Evolutionary conservation across 2,113 vertebrate species (phyloP), one percentile per base, ranked within the genome.

Genomic region (Neogale vison): DNA sequence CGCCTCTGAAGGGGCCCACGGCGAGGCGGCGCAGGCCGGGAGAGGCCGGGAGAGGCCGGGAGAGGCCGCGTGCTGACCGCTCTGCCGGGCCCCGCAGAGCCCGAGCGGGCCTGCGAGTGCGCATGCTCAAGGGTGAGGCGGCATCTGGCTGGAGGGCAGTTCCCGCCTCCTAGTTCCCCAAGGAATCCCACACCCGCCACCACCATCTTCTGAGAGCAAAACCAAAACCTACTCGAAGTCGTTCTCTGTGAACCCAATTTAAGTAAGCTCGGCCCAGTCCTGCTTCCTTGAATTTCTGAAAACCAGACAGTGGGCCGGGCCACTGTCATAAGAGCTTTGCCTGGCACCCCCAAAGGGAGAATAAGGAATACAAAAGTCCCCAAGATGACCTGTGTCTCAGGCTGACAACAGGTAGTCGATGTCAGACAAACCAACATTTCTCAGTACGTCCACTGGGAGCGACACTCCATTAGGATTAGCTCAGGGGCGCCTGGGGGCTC

Each of bases 381-480:
- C 4, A 4, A 80, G 88, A 47, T 26, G 31, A 52, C 39, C 36
- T 13, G 7, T n/a, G 45, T 69, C 82, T 47, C 82, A 57, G 83
- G 77, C 26, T 93, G 21, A 71, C 17, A 63, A 39, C 26, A 83
- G 94, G 87, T n/a, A 18, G 84, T 63, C 47, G 34, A 15, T 18
- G 65, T n/a, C 87, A 83, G 42, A 61, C 13, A 9, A 26, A 83
- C 61, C n/a, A 79, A 23, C 9, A 52, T 7, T 72, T 82, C 76
- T 67, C 36, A 23, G 1, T 42, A 17, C 21, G 26, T 85, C 91
- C 95, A 84, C 80, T 79, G 97, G 72, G 97, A 97, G 92, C 96
- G 63, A 97, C 1, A 89, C 31, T 23, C 97, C 39, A 1, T 0
- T 0, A 93, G 96, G 97, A 98, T 97, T 94, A 97, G 96, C 88